Evolutionary conservation across 2,888 invertebrate species (phyloP), one percentile per base, ranked within the genome.

Genomic region (Drosophila ustulata): DNA sequence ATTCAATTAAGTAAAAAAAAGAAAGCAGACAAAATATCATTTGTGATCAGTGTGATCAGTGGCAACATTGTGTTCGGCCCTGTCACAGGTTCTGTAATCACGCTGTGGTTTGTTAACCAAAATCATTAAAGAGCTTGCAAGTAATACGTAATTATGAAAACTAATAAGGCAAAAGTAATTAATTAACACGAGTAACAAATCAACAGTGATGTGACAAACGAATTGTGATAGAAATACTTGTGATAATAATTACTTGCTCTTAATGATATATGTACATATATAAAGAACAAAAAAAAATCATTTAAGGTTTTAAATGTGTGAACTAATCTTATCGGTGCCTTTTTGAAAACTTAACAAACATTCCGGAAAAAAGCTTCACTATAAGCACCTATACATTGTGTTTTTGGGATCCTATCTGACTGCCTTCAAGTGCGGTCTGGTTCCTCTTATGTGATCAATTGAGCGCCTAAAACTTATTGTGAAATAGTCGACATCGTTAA

Each of bases 241-340:
- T 43, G 32, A 43, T 45, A 55, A 45, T 25, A 46, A 46, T 34
- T 34, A 56, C 13, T 26, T 37, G 26, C 6, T 46, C 18, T 13
- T 32, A 34, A 34, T 26, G 8, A 26, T 37, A 26, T 11, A 56
- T 26, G 25, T 45, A 6, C 32, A 57, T n/a, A 6, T 45, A 57
- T n/a, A 8, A 30, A 30, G 7, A 4, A 11, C 11, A 11, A 34
- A 34, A 9, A 34, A 9, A 39, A n/a, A 23, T n/a, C 26, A 18
- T 18, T 25, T 46, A 3, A 18, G 30, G 37, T 37, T 37, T 37
- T 3, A 30, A 30, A 23, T 52, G 34, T 39, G 3, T 23, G 18
- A 46, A 30, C 53, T 72, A 63, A 73, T 73, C 72, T 73, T 49
- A 73, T 73, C 72, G 46, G 32, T 18, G 53, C 13, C 41, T 13